Evolutionary conservation across 2,797 vertebrate species (phyloP), one percentile per base, ranked within the genome.

Genomic region (Pachyuromys duprasi): DNA sequence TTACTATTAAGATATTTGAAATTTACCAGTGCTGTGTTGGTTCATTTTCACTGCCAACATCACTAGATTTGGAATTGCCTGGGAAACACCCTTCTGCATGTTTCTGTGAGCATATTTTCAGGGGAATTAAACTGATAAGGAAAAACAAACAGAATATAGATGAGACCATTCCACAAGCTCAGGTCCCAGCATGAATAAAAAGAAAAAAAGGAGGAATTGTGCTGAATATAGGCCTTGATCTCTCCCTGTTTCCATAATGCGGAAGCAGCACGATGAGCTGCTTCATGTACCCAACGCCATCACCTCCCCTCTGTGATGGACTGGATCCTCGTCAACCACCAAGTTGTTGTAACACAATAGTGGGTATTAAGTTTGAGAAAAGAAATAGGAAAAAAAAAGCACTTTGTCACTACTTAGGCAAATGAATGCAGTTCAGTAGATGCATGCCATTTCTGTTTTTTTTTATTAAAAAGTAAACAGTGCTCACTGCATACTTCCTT

Each of bases 1-100:
- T 90, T 95, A 36, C 60, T 63, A 74, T 76, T 69, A 86, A 42
- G 70, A 72, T 76, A 24, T 90, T 92, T 88, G 88, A 72, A 88
- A 15, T 36, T 78, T 49, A 6, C n/a, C 31, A 67, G 65, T 49
- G 39, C 9, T 89, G 57, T 76, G 86, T 31, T 63, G 31, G 57
- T n/a, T 63, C 33, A n/a, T 33, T n/a, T 63, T 49, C 13, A 49
- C 42, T 8, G 4, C 49, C 72, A 63, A 8, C 39, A 63, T 63
- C 18, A 2, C 39, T 89, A 57, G 86, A 63, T 89, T 89, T 76
- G 39, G 72, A 89, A 76, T 89, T 45, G 26, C 82, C 42, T 67
- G 67, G 63, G 82, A 84, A 42, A 63, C 13, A 89, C 39, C 49
- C 72, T 62, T 76, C 20, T 9, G 20, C 31, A 33, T 89, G 36